Evolutionary conservation across 2,888 invertebrate genomes (phyloP).

Genomic region (Perdita meconis): DNA sequence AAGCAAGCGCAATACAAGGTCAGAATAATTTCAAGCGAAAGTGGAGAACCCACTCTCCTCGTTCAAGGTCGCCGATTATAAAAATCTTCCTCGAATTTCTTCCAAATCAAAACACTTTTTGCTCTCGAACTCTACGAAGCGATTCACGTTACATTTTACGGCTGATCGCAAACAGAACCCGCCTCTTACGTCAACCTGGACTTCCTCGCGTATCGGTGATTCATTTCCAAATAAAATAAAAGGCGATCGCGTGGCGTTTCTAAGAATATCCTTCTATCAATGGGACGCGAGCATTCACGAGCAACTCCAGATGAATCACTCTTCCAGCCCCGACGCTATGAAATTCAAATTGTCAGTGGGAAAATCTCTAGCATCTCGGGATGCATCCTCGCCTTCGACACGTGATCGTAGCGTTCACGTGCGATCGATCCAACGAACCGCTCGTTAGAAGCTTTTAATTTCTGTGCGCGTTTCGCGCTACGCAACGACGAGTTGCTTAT

Average conservation of each 20-base stretch:
- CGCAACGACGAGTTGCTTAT: not conserved
- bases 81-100: not conserved
- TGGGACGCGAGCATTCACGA: not conserved
- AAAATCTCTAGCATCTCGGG: conserved; percentile 15
- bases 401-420: conserved; percentile 15
- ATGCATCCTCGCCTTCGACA: not conserved
- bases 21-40: not conserved
- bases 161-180: not conserved
- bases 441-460: not conserved
- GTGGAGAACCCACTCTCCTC: not conserved
- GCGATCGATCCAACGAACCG: conserved; percentile 1
- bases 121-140: not conserved
- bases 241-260: not conserved
- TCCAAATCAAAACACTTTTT: not conserved
- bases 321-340: not conserved
- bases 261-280: not conserved
- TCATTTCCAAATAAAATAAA: not conserved
- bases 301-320: conserved; percentile 18
- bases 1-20: not conserved
- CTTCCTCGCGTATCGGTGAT: not conserved
- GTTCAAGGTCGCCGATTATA: not conserved
- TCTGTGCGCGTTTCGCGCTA: too few species aligned
- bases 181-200: not conserved
- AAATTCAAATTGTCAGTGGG: not conserved
- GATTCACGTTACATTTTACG: not conserved